Conservation (phyloP, 2,113 vertebrate species). For the Callipepla squamata region DNA sequence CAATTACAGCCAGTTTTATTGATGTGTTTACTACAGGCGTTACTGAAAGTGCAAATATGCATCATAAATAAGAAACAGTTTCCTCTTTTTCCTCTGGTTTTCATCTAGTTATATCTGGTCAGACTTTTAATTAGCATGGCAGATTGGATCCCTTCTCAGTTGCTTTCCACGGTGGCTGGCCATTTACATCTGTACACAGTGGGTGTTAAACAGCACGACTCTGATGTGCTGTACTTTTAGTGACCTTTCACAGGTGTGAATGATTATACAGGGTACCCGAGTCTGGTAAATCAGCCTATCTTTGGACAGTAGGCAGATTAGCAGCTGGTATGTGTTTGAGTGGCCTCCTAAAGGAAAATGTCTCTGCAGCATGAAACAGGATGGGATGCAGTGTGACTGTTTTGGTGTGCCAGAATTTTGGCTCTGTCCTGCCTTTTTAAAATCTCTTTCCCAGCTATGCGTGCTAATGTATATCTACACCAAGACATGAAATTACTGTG, state of each 20-base stretch:
- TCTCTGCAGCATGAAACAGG: background rate
- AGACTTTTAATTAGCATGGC: background rate
- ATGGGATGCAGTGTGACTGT: background rate
- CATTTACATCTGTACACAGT: conserved; percentile 6
- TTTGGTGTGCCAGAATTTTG: background rate
- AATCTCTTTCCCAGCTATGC: background rate
- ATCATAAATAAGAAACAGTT: background rate
- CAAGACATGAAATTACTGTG: fast-evolving
- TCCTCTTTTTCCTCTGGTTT: background rate
- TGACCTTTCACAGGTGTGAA: background rate
- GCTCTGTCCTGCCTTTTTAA: background rate
- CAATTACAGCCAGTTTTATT: background rate
- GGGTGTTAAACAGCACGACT: background rate
- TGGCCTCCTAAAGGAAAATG: background rate
- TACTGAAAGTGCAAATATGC: background rate
- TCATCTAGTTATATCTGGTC: background rate
- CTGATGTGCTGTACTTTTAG: background rate
- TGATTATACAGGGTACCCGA: background rate
- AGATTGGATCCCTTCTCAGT: background rate
- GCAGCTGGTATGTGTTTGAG: background rate
- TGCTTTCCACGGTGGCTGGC: background rate
- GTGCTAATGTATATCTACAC: background rate
- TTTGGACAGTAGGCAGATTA: background rate
- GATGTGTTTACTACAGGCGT: background rate
- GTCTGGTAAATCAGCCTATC: background rate